phyloP scores from a whole-genome alignment of 2,888 invertebrate genomes.

The Antitype chi region DNA sequence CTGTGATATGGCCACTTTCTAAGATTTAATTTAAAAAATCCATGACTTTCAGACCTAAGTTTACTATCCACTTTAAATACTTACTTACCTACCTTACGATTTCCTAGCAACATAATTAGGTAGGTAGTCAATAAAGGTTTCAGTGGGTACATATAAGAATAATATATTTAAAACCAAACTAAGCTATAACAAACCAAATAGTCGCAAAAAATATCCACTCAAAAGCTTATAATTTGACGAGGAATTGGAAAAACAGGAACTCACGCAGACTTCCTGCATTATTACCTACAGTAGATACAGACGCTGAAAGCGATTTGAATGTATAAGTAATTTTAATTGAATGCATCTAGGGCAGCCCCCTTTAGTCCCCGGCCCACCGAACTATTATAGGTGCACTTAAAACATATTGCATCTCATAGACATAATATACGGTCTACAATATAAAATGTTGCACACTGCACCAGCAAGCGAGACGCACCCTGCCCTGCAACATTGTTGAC shows the following conservation, averaged over 20 bases:
- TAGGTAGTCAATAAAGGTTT: not conserved
- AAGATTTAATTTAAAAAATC: not conserved
- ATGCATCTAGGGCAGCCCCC: constrained; percentile 2
- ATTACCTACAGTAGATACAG: constrained; percentile 2
- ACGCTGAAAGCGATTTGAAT: constrained; percentile 21
- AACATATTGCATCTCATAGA: constrained; percentile 4
- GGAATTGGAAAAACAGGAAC: not conserved
- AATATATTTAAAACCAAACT: not conserved
- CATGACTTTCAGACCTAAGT: not conserved
- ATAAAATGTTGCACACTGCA: constrained; percentile 60
- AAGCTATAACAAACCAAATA: not conserved
- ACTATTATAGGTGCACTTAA: not conserved
- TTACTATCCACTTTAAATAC: not conserved
- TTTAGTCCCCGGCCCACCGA: not conserved
- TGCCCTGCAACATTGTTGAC: constrained; percentile 52
- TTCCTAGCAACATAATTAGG: not conserved
- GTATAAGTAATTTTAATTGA: constrained; percentile 22
- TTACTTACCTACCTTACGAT: not conserved
- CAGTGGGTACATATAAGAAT: not conserved
- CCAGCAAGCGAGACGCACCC: constrained; percentile 35
- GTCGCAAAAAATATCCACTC: not conserved
- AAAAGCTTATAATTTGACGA: not conserved
- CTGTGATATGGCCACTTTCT: not conserved
- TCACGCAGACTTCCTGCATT: constrained; percentile 2
- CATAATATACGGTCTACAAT: not conserved